Conservation (phyloP, 2,113 vertebrate genomes). For the Polyodon spathula region DNA sequence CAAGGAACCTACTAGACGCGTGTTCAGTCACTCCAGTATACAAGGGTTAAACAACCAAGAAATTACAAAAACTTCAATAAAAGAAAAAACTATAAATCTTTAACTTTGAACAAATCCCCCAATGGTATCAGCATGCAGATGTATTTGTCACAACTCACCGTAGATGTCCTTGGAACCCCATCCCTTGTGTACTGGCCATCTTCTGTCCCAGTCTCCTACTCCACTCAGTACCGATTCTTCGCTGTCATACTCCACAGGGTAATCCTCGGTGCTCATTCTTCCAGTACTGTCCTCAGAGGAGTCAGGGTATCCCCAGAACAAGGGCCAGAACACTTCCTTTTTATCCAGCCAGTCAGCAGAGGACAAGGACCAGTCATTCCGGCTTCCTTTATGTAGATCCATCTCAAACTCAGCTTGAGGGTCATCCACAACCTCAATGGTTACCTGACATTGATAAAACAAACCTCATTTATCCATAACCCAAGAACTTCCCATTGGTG, state of each 20-base stretch:
- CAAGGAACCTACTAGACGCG: too few relatives aligned
- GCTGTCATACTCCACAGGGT: conserved; percentile 66
- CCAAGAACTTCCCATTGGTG: too few relatives aligned
- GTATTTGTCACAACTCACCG: conserved; percentile 44
- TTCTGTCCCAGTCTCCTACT: conserved; percentile 63
- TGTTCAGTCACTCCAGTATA: too few relatives aligned
- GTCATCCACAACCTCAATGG: conserved; percentile 77
- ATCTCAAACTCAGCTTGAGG: conserved; percentile 76
- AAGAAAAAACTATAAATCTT: too few relatives aligned
- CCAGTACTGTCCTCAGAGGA: conserved; percentile 50
- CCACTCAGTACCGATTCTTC: conserved; percentile 69
- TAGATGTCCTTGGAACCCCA: conserved; percentile 70
- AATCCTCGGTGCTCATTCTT: conserved; percentile 50
- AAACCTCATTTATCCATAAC: too few relatives aligned
- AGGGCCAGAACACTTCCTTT: conserved; percentile 79
- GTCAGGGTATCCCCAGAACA: conserved; percentile 77
- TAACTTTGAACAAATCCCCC: background rate
- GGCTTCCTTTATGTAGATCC: conserved; percentile 69
- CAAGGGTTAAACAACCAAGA: too few relatives aligned
- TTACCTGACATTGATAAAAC: conserved; percentile 54
- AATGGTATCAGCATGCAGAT: too few relatives aligned
- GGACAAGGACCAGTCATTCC: conserved; percentile 60
- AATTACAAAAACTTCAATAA: too few relatives aligned
- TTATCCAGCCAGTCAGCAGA: conserved; percentile 64
- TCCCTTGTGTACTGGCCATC: conserved; percentile 48